Conservation (phyloP, 2,888 invertebrate species). For the Ischnus inquisitorius region DNA sequence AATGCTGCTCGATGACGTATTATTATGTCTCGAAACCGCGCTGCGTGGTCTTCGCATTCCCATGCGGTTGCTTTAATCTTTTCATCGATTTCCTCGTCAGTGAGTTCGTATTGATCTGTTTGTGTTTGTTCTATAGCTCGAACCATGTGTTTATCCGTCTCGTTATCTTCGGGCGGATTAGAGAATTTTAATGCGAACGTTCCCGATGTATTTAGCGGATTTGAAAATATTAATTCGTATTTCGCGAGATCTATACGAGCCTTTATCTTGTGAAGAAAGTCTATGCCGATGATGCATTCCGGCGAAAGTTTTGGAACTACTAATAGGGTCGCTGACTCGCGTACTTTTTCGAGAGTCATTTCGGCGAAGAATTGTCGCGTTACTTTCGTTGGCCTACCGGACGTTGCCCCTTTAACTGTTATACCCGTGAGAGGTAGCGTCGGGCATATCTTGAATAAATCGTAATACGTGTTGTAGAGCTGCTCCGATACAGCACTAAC, state of each 20-base stretch:
- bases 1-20: background rate
- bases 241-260: background rate
- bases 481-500: too few relatives aligned
- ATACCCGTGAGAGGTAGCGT: background rate
- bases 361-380: background rate
- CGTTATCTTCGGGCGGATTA: background rate
- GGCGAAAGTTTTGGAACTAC: background rate
- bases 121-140: background rate
- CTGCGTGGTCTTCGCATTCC: background rate
- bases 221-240: background rate
- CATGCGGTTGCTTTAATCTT: background rate
- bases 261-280: background rate
- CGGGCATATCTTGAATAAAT: background rate
- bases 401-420: background rate
- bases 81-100: background rate
- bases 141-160: background rate
- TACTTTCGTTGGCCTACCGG: background rate
- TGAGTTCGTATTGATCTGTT: background rate
- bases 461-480: background rate
- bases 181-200: background rate
- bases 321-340: background rate
- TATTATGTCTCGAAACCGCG: background rate
- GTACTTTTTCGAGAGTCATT: background rate
- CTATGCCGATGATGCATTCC: slow-evolving; percentile 1
- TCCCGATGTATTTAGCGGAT: background rate